These are phyloP conservation scores for Littorina saxatilis DNA, from an alignment of 1,140 invertebrate species.

Conservation along the genomic window DNA sequence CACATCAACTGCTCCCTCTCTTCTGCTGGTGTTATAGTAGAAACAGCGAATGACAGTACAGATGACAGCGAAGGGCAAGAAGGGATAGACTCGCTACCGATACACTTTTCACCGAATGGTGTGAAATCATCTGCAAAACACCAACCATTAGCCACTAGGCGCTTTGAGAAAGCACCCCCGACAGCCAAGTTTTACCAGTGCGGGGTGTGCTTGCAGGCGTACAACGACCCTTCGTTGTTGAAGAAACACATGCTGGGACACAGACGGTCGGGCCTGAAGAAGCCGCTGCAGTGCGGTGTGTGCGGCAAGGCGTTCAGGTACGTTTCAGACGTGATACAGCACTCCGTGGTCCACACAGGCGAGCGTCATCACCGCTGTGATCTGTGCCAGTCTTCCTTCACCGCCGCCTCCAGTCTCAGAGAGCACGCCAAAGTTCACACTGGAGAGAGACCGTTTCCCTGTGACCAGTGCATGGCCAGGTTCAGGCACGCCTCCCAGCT, in stretches of 20 bases:
- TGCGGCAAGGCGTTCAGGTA: constrained; percentile 21
- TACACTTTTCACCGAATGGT: too few species aligned
- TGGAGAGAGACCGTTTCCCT: constrained; percentile 45
- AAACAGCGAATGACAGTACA: too few species aligned
- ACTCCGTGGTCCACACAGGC: constrained; percentile 22
- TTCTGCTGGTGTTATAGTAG: too few species aligned
- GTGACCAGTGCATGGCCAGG: constrained; percentile 42
- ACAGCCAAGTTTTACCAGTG: constrained; percentile 23
- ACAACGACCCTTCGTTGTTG: not conserved
- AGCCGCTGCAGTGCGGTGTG: constrained; percentile 12
- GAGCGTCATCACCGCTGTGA: constrained; percentile 21
- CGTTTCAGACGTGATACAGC: constrained; percentile 9
- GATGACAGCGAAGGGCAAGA: too few species aligned
- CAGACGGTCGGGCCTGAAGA: not conserved
- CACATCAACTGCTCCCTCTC: too few species aligned
- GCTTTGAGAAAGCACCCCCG: too few species aligned
- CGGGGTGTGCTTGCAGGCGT: constrained; percentile 3
- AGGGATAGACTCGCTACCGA: too few species aligned
- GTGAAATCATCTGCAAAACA: too few species aligned
- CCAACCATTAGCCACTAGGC: too few species aligned
- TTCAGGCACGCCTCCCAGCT: constrained; percentile 43
- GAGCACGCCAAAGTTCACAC: constrained; percentile 42
- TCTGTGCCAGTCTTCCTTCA: constrained; percentile 24
- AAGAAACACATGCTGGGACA: not conserved
- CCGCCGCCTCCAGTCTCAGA: constrained; percentile 22